Percentiles rank a stretch among this genome's conserved stretches.
Evolutionary conservation across 2,797 vertebrate genomes (phyloP).

Genomic region (Megalops cyprinoides): DNA sequence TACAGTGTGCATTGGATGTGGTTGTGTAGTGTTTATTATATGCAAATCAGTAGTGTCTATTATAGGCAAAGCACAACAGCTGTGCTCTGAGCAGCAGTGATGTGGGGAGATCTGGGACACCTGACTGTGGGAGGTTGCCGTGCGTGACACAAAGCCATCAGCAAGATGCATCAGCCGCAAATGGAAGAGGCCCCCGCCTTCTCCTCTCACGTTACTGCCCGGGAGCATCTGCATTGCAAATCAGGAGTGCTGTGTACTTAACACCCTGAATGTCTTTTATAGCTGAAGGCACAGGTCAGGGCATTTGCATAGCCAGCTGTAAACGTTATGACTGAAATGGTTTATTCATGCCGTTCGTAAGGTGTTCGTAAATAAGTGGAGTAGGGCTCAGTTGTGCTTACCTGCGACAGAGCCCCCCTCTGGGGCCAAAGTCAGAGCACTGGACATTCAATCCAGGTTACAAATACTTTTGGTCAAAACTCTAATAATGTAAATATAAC

Average conservation of each 20-base stretch:
- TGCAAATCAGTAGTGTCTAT: too few relatives aligned
- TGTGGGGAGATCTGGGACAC: not conserved
- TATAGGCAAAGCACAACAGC: too few relatives aligned
- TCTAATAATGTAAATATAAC: too few relatives aligned
- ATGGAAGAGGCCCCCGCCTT: conserved; percentile 22
- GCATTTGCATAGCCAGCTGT: conserved; percentile 30
- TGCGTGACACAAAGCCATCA: conserved; percentile 26
- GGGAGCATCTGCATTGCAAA: conserved; percentile 41
- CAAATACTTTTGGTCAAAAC: too few relatives aligned
- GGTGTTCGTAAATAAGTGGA: not conserved
- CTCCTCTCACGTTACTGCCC: conserved; percentile 25
- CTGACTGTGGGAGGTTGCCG: not conserved
- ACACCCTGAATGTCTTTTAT: not conserved
- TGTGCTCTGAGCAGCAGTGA: not conserved
- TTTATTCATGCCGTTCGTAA: conserved; percentile 29
- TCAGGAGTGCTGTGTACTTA: not conserved
- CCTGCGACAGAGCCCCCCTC: not conserved
- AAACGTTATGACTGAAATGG: conserved; percentile 35
- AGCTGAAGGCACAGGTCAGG: conserved; percentile 4
- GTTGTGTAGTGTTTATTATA: too few relatives aligned
- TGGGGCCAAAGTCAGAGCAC: not conserved
- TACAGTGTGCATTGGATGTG: not conserved
- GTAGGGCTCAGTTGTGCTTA: not conserved
- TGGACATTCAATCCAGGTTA: not conserved
- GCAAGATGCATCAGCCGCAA: conserved; percentile 31